Percentiles rank a stretch among this genome's conserved stretches.
Evolutionary conservation across 2,888 invertebrate species (phyloP).

Genomic region (Agrochola litura): DNA sequence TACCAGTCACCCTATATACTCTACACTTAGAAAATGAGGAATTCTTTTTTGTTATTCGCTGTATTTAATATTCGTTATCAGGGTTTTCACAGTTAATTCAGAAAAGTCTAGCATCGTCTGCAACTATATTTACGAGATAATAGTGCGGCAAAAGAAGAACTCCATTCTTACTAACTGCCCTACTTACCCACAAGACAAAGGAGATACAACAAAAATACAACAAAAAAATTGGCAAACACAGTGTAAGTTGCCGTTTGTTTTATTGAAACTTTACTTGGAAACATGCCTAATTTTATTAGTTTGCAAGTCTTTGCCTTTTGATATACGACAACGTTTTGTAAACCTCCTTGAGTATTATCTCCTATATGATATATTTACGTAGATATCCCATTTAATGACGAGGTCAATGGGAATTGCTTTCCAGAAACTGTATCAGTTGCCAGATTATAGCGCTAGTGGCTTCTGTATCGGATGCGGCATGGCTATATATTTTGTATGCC

Average conservation of each 20-base stretch:
- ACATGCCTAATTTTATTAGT: conserved; percentile 73
- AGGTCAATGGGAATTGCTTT: conserved; percentile 44
- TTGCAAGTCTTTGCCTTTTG: conserved; percentile 45
- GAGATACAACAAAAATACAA: conserved; percentile 3
- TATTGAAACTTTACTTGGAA: conserved; percentile 68
- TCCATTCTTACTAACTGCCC: neutral
- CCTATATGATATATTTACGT: conserved; percentile 42
- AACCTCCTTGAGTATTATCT: conserved; percentile 35
- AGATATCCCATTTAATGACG: conserved; percentile 45
- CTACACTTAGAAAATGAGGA: neutral
- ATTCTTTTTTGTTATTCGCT: fast-evolving
- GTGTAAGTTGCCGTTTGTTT: conserved; percentile 61
- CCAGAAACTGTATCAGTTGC: conserved; percentile 41
- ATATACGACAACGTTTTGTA: conserved; percentile 42
- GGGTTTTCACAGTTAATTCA: neutral
- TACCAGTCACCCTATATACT: too few species aligned
- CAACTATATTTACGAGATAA: conserved; percentile 4
- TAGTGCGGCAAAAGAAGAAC: neutral
- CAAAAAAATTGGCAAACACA: conserved; percentile 50
- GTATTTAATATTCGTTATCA: neutral
- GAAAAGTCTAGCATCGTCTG: neutral
- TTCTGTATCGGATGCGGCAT: conserved; percentile 16
- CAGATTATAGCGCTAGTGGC: conserved; percentile 37
- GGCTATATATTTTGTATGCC: conserved; percentile 16
- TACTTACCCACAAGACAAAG: conserved; percentile 32